Evolutionary conservation across 1,140 invertebrate species (phyloP).

Genomic region (Armadillidium nasatum): DNA sequence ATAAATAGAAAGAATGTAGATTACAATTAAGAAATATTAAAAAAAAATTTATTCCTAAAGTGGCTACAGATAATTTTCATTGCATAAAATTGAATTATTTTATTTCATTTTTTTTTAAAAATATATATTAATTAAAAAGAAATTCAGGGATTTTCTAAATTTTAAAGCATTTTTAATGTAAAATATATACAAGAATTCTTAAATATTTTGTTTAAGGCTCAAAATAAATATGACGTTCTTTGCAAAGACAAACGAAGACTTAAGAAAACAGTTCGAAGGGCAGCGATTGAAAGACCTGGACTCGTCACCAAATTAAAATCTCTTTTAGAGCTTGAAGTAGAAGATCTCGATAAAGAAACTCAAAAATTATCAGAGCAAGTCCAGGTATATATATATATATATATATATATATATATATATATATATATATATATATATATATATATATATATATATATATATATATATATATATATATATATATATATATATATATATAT

Average conservation of each 20-base stretch:
- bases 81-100: no score
- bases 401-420: no score
- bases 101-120: no score
- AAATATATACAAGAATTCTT: neutral
- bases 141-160: neutral
- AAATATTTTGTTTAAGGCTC: slow-evolving; percentile 27
- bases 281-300: slow-evolving; percentile 36
- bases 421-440: no score
- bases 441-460: no score
- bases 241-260: slow-evolving; percentile 40
- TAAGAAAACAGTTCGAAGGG: slow-evolving; percentile 32
- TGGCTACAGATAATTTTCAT: no score
- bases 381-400: slow-evolving; percentile 24
- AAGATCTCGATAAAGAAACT: slow-evolving; percentile 39
- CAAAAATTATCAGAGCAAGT: slow-evolving; percentile 40
- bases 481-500: slow-evolving; percentile 6
- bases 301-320: slow-evolving; percentile 33
- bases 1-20: no score
- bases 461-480: no score
- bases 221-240: slow-evolving; percentile 42
- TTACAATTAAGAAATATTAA: no score
- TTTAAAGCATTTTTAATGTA: neutral
- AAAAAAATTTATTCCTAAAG: no score
- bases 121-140: neutral
- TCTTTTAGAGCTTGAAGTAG: slow-evolving; percentile 37